Evolutionary conservation across 1,140 invertebrate species (phyloP), one percentile per base, ranked within the genome.

Genomic region (Philotrypesis tridentata): DNA sequence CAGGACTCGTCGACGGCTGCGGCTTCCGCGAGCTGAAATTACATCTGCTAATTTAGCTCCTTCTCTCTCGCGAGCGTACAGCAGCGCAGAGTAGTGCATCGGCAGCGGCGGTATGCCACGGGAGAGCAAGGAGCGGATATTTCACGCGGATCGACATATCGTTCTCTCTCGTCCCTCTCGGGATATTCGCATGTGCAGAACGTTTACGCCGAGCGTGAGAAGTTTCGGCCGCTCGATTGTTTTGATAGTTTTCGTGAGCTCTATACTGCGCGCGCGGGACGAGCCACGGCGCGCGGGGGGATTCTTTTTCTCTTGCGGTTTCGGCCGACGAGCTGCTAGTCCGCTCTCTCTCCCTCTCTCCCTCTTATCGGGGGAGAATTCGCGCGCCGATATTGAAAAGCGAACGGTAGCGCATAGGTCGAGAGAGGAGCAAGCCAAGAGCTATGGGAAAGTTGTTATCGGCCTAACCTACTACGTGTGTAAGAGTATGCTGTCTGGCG

Each of bases 201-300:
- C 78, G 21, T 80, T 80, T 80, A 80, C 78, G 23, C 9, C 60
- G 61, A 80, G 60, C 79, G 79, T 80, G 79, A 80, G 79, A 80
- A 80, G 60, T 63, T 74, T 37, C 21, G 60, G 7, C 29, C n/a
- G 60, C 4, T 6, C 40, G 67, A 55, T 71, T 61, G 67, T 71
- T 68, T 70, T 31, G 74, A 67, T 65, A 43, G 12, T 27, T 37
- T 17, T 9, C 73, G 31, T 55, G 48, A 55, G 48, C 48, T 55
- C 48, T n/a, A n/a, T n/a, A n/a, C 48, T 14, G 17, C 7, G 21
- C 6, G n/a, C n/a, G n/a, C n/a, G n/a, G n/a, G n/a, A n/a, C n/a
- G n/a, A n/a, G n/a, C n/a, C n/a, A n/a, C n/a, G n/a, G n/a, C n/a
- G n/a, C n/a, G 21, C 21, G 8, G 31, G n/a, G 23, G 31, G 21